Percentiles rank a stretch among this genome's conserved stretches.
Conservation (phyloP, 2,888 invertebrate genomes). For the Drosophila parthenogenetica region DNA sequence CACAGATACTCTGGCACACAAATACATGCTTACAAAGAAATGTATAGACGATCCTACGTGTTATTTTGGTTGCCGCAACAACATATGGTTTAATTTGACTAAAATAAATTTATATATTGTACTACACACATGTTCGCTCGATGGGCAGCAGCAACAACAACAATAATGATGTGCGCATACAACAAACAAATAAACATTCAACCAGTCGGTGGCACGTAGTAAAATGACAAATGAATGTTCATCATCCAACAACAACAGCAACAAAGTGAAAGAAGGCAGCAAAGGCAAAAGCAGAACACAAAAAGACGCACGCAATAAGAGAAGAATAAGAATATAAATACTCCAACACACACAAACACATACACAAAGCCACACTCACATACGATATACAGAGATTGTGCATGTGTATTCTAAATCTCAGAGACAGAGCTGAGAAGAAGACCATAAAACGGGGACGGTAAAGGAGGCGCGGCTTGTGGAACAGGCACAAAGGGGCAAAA, state of each 20-base stretch:
- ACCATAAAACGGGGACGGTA: conserved; percentile 25
- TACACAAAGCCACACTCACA: not conserved
- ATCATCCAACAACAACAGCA: conserved; percentile 51
- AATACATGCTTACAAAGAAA: not conserved
- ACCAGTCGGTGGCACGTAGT: conserved; percentile 79
- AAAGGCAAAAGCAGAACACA: conserved; percentile 49
- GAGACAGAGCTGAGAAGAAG: conserved; percentile 45
- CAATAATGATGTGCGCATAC: conserved; percentile 41
- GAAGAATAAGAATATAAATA: conserved; percentile 64
- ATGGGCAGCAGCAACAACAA: conserved; percentile 45
- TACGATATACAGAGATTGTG: not conserved
- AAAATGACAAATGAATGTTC: conserved; percentile 80
- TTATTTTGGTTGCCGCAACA: conserved; percentile 73
- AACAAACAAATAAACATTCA: conserved; percentile 75
- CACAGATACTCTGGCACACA: not conserved
- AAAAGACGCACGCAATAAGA: conserved; percentile 66
- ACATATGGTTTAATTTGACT: conserved; percentile 74
- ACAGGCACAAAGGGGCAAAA: conserved; percentile 17
- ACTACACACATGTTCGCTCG: conserved; percentile 70
- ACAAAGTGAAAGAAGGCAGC: conserved; percentile 45
- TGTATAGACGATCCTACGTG: conserved; percentile 69
- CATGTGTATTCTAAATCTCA: conserved; percentile 67
- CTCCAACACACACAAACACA: conserved; percentile 19
- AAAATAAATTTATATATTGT: conserved; percentile 66
- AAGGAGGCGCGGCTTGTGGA: conserved; percentile 57